Conservation (phyloP, 1,140 invertebrate species). For the Drosophila grimshawi region DNA sequence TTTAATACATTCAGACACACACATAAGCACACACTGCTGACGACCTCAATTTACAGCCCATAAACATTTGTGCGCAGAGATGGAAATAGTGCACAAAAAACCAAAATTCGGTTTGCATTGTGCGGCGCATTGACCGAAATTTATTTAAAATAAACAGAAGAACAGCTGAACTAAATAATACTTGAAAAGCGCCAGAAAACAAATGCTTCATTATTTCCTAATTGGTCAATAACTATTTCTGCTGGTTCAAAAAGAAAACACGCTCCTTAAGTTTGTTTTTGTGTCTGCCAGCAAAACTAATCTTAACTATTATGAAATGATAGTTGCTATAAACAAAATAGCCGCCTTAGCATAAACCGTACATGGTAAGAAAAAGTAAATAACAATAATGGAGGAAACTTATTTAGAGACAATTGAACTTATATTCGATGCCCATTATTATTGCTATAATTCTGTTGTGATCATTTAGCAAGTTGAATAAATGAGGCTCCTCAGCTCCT, state of each 20-base stretch:
- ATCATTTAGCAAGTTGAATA: too few relatives aligned
- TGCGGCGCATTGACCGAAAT: constrained; percentile 67
- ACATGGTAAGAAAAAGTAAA: too few relatives aligned
- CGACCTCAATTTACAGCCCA: constrained; percentile 74
- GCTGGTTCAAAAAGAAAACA: background rate
- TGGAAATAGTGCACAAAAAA: constrained; percentile 24
- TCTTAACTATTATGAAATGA: too few relatives aligned
- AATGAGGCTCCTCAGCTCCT: too few relatives aligned
- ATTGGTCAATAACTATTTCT: constrained; percentile 44
- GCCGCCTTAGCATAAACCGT: too few relatives aligned
- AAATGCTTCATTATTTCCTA: constrained; percentile 48
- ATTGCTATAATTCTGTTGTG: too few relatives aligned
- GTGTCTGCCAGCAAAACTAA: background rate
- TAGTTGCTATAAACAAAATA: too few relatives aligned
- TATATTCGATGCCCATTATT: too few relatives aligned
- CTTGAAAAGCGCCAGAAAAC: constrained; percentile 50
- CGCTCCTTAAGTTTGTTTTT: background rate
- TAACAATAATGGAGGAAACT: too few relatives aligned
- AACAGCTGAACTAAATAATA: constrained; percentile 27
- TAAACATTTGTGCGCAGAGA: constrained; percentile 68
- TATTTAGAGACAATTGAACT: too few relatives aligned
- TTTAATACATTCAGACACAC: constrained; percentile 1
- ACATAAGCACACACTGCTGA: constrained; percentile 34
- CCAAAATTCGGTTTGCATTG: constrained; percentile 62
- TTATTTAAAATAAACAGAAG: constrained; percentile 30